Percentiles rank a stretch among this genome's conserved stretches.
Conservation (phyloP, 2,888 invertebrate species). For the Sphecodes monilicornis region DNA sequence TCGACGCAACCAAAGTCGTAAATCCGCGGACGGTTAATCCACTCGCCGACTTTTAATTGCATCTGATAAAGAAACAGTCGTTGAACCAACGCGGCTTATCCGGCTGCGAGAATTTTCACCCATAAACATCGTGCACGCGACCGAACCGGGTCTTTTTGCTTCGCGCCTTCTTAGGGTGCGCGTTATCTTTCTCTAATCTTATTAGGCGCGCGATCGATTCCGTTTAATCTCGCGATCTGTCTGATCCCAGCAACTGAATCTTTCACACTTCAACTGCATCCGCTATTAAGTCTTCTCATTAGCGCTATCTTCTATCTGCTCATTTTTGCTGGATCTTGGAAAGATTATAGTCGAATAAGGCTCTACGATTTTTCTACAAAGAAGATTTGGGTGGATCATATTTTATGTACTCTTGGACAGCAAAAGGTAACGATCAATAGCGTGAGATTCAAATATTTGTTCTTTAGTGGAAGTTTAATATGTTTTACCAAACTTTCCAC, state of each 20-base stretch:
- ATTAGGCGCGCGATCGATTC: background rate
- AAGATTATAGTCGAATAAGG: too few species aligned
- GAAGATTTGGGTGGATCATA: background rate
- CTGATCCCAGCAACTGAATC: background rate
- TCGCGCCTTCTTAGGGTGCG: background rate
- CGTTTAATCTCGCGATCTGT: background rate
- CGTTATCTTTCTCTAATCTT: background rate
- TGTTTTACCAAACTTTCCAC: background rate
- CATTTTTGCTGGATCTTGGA: background rate
- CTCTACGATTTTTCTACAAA: background rate
- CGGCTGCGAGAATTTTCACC: constrained; percentile 3
- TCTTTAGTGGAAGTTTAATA: too few species aligned
- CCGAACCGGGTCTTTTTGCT: background rate
- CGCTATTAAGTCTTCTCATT: background rate
- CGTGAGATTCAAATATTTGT: background rate
- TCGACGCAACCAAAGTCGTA: constrained; percentile 27
- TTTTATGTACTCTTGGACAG: background rate
- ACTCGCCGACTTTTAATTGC: constrained; percentile 35
- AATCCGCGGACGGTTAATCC: constrained; percentile 32
- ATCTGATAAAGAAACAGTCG: constrained; percentile 15
- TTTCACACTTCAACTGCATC: too few species aligned
- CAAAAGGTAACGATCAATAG: too few species aligned
- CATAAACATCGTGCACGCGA: background rate
- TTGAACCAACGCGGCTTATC: background rate
- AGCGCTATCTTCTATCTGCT: too few species aligned